Evolutionary conservation across 1,140 invertebrate genomes (phyloP).

Genomic region (Eumeta japonica): DNA sequence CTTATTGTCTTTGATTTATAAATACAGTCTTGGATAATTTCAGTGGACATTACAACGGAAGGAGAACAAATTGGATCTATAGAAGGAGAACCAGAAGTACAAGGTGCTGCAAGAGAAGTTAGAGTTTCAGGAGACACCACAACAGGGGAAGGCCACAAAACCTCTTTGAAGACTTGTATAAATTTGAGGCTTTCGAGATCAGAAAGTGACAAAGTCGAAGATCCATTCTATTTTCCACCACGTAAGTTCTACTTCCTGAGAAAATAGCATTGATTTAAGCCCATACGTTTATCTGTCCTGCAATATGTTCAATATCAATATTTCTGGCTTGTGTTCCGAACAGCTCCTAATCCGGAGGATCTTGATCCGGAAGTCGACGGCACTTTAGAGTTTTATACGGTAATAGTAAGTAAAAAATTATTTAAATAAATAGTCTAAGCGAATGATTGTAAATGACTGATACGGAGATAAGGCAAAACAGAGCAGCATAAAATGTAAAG

Average conservation of each 20-base stretch:
- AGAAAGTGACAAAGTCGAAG: constrained; percentile 17
- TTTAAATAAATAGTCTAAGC: too few species aligned
- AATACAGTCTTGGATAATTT: too few species aligned
- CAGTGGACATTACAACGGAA: too few species aligned
- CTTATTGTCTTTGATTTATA: too few species aligned
- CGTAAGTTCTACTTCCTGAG: constrained; percentile 21
- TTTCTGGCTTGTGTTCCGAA: too few species aligned
- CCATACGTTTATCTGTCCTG: not conserved
- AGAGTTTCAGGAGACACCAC: too few species aligned
- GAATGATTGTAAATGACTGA: not conserved
- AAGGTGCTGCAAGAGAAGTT: too few species aligned
- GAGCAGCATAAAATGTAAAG: too few species aligned
- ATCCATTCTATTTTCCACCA: constrained; percentile 34
- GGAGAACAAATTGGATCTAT: too few species aligned
- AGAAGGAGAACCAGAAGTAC: too few species aligned
- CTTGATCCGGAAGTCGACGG: constrained; percentile 54
- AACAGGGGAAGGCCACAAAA: too few species aligned
- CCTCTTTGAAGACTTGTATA: constrained; percentile 13
- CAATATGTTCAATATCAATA: not conserved
- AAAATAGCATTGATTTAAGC: constrained; percentile 4
- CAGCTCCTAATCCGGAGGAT: constrained; percentile 48
- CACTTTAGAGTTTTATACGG: constrained; percentile 51
- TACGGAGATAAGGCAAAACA: too few species aligned
- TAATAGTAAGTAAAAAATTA: constrained; percentile 59
- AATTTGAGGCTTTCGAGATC: constrained; percentile 13